A percentile compares a stretch with the other conserved stretches of the same genome.
These are phyloP conservation scores for Capitulum mitella DNA, from an alignment of 2,888 invertebrate species.

Conservation along the genomic window DNA sequence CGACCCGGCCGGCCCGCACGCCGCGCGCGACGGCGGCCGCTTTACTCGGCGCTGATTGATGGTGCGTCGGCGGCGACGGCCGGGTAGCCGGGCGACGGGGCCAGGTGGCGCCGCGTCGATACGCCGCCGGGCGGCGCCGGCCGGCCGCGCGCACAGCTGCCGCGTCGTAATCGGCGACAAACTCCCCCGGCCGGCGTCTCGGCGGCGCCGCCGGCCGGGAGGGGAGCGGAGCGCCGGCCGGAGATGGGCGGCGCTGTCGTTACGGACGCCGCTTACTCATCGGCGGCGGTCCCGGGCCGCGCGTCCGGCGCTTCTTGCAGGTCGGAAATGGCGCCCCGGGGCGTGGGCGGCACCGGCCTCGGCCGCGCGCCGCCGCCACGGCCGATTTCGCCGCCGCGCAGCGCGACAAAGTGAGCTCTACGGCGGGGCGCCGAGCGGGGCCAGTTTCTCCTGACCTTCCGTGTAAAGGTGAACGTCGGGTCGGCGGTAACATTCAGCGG, in stretches of 20 bases:
- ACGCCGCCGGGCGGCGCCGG: neutral
- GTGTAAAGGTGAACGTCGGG: neutral
- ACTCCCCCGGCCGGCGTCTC: no score
- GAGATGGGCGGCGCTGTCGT: neutral
- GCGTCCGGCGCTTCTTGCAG: neutral
- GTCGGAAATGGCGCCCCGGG: neutral
- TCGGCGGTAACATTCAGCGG: neutral
- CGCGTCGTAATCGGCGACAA: no score
- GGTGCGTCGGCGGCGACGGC: conserved; percentile 5
- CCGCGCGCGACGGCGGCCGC: no score
- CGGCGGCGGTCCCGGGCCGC: no score
- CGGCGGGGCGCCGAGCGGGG: neutral
- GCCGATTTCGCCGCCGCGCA: neutral
- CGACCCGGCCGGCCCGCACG: no score
- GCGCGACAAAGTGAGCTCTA: neutral
- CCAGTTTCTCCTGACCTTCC: neutral
- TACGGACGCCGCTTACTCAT: neutral
- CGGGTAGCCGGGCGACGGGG: neutral
- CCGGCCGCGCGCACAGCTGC: conserved; percentile 5
- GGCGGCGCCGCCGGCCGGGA: no score
- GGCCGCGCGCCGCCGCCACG: neutral
- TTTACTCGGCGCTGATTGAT: neutral
- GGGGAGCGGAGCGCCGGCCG: no score
- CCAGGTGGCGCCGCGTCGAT: neutral
- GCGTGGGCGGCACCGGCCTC: neutral